Percentiles rank a stretch among this genome's conserved stretches.
Conservation (phyloP, 2,888 invertebrate genomes). For the Hydrotaea cyrtoneurina region DNA sequence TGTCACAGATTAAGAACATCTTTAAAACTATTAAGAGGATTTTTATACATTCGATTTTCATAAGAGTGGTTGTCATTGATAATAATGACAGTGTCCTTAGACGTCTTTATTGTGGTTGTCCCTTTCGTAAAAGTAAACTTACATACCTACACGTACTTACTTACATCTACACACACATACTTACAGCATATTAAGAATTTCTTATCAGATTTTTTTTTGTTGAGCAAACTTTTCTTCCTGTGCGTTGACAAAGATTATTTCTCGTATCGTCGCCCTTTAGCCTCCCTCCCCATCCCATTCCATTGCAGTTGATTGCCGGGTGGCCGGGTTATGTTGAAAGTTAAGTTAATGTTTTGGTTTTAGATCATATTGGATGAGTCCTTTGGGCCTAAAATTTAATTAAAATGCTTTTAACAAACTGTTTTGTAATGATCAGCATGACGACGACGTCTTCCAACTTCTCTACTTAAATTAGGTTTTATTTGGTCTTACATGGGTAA, state of each 20-base stretch:
- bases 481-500: not conserved
- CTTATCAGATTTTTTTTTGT: conserved; percentile 7
- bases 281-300: not conserved
- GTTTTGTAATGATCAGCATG: not conserved
- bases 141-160: no score
- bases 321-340: not conserved
- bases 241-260: conserved; percentile 7
- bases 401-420: conserved; percentile 59
- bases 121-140: no score
- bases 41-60: not conserved
- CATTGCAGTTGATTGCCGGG: not conserved
- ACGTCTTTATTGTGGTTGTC: not conserved
- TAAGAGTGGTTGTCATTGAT: not conserved
- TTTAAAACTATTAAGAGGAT: conserved; percentile 36
- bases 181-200: not conserved
- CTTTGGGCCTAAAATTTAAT: conserved; percentile 59
- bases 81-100: not conserved
- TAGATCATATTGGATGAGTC: conserved; percentile 46
- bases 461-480: conserved; percentile 29
- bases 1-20: conserved; percentile 22
- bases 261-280: not conserved
- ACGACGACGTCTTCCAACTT: not conserved
- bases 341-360: conserved; percentile 18
- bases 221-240: not conserved
- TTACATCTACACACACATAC: no score